These are phyloP conservation scores for Dermochelys coriacea DNA, from an alignment of 2,797 vertebrate genomes.

Conservation along the genomic window DNA sequence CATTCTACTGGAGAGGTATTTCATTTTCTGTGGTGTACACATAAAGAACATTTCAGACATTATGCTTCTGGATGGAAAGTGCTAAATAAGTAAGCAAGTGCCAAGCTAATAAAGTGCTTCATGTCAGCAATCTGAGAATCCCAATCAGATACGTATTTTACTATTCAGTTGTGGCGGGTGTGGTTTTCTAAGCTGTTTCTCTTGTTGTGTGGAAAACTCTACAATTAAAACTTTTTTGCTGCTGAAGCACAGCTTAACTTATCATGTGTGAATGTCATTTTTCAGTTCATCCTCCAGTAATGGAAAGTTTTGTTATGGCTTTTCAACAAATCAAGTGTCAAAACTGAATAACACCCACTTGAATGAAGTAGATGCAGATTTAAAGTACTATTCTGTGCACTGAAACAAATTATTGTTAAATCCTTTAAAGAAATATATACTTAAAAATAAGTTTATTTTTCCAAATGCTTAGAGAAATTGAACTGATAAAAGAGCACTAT, in stretches of 20 bases:
- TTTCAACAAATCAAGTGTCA: not conserved
- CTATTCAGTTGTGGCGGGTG: not conserved
- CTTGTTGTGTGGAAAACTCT: accelerated
- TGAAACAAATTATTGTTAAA: not conserved
- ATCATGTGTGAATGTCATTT: not conserved
- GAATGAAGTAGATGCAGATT: not conserved
- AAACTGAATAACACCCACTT: not conserved
- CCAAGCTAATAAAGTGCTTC: not conserved
- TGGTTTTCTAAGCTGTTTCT: not conserved
- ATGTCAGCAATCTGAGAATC: not conserved
- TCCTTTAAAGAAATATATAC: not conserved
- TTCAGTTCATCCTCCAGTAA: not conserved
- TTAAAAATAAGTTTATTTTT: not conserved
- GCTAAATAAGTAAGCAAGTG: not conserved
- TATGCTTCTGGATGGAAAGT: too few species aligned
- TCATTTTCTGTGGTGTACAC: not conserved
- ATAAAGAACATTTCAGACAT: too few species aligned
- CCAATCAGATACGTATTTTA: not conserved
- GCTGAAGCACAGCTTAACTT: not conserved
- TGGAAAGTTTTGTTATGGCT: conserved; percentile 12
- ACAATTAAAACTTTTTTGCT: not conserved
- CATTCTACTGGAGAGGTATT: not conserved
- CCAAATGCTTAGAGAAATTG: not conserved
- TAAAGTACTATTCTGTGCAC: not conserved
- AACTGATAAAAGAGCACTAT: not conserved